Conservation (phyloP, 2,113 vertebrate species). For the Aspiorhynchus laticeps region DNA sequence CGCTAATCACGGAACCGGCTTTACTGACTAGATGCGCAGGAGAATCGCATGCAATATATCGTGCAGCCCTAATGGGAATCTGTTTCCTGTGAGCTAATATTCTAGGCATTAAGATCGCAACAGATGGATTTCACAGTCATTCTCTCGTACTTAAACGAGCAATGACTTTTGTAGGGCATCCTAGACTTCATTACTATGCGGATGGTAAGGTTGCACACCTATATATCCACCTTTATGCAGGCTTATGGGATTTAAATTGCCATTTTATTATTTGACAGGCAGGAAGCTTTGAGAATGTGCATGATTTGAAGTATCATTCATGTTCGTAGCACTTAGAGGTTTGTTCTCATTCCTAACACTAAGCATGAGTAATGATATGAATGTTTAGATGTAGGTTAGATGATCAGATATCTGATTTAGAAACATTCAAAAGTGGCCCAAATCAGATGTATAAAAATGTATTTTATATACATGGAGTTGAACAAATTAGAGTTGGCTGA, state of each 20-base stretch:
- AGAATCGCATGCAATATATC: too few species aligned
- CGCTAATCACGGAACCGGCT: too few species aligned
- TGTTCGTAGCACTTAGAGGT: neutral
- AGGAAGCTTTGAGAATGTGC: neutral
- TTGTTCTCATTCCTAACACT: neutral
- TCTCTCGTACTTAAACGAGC: neutral
- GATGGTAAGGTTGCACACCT: neutral
- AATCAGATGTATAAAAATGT: neutral
- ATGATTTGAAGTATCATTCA: neutral
- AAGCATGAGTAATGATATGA: neutral
- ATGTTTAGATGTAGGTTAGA: neutral
- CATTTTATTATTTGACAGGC: neutral
- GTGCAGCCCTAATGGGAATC: slow-evolving; percentile 29
- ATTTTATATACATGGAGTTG: too few species aligned
- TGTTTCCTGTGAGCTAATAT: slow-evolving; percentile 8
- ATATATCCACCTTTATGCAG: neutral
- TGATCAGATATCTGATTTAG: neutral
- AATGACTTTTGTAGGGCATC: slow-evolving; percentile 1
- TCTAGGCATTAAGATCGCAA: slow-evolving; percentile 18
- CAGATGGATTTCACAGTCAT: slow-evolving; percentile 24
- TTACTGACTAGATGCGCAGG: too few species aligned
- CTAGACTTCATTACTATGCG: neutral
- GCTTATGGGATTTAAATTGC: neutral
- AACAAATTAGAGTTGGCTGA: neutral
- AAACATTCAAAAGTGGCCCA: neutral